Conservation (phyloP, 1,140 invertebrate species). For the Lithobius niger region DNA sequence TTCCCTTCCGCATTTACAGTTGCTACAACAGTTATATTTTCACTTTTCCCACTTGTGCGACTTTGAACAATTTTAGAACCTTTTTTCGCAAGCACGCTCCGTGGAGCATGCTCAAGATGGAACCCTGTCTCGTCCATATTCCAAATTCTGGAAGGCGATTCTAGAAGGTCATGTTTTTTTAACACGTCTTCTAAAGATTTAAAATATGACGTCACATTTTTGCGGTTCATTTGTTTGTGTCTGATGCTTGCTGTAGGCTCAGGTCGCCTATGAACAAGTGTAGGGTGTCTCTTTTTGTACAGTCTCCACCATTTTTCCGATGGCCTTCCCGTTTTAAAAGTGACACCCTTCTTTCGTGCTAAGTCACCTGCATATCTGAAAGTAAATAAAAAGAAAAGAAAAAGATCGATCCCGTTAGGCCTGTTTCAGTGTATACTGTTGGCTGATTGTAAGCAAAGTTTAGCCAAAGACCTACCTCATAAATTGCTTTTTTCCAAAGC, state of each 20-base stretch:
- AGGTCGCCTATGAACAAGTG: neutral
- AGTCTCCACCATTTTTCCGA: neutral
- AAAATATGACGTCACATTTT: neutral
- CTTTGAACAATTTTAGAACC: neutral
- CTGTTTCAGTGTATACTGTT: too few species aligned
- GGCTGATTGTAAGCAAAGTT: too few species aligned
- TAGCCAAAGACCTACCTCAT: too few species aligned
- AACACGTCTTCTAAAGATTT: neutral
- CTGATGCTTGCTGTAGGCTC: neutral
- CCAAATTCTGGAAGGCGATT: neutral
- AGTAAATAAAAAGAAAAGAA: too few species aligned
- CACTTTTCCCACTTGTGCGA: conserved; percentile 10
- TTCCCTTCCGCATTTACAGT: conserved; percentile 1
- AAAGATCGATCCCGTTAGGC: too few species aligned
- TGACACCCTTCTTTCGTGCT: neutral
- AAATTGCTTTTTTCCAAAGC: too few species aligned
- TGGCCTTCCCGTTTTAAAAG: neutral
- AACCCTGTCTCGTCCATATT: conserved; percentile 4
- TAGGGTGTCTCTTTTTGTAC: neutral
- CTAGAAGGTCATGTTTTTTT: neutral
- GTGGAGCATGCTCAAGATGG: neutral
- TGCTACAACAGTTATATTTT: conserved; percentile 7
- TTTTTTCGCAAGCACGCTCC: conserved; percentile 9
- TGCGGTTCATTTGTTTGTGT: neutral
- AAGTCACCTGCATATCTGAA: conserved; percentile 5